Evolutionary conservation across 2,113 vertebrate genomes (phyloP).

Genomic region (Parus major): DNA sequence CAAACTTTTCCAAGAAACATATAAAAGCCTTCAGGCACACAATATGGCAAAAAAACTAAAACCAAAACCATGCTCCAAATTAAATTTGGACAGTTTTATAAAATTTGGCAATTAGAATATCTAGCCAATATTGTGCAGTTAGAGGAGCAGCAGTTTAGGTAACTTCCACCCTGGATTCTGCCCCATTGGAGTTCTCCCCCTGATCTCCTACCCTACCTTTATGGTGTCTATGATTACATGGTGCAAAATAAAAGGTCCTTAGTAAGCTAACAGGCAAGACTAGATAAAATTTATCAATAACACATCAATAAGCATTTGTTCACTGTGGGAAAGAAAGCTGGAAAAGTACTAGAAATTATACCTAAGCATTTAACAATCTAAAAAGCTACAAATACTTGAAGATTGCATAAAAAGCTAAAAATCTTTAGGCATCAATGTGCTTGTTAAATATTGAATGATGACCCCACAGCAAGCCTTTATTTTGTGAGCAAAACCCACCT

Average conservation of each 20-base stretch:
- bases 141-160: neutral
- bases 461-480: neutral
- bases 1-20: neutral
- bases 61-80: rapidly evolving
- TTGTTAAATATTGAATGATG: neutral
- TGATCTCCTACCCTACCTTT: neutral
- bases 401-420: neutral
- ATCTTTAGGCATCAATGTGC: neutral
- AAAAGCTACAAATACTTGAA: neutral
- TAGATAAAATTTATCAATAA: neutral
- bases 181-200: neutral
- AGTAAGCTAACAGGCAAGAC: neutral
- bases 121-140: neutral
- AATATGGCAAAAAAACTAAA: neutral
- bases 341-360: neutral
- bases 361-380: neutral
- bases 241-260: neutral
- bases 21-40: neutral
- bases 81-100: neutral
- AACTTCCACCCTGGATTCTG: rapidly evolving
- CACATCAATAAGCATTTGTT: rapidly evolving
- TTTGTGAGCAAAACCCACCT: constrained; percentile 75
- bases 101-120: neutral
- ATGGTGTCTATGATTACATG: neutral
- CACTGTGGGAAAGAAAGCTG: neutral